These are phyloP conservation scores for Latheticus oryzae DNA, from an alignment of 2,888 invertebrate species.

Conservation along the genomic window DNA sequence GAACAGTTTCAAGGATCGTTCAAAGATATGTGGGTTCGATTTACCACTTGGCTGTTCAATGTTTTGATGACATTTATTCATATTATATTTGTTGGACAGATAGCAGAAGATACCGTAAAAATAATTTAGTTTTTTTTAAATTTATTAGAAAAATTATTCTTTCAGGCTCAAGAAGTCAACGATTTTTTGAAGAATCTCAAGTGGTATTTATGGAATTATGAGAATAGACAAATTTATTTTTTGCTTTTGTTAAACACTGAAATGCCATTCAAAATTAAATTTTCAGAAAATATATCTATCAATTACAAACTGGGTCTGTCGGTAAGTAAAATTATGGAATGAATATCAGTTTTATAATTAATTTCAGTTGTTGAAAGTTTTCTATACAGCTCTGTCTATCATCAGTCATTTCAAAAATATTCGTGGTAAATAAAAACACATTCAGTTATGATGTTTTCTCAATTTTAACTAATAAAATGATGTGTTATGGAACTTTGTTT, in stretches of 20 bases:
- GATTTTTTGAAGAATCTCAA: not conserved
- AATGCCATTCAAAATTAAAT: not conserved
- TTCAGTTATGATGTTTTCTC: too few species aligned
- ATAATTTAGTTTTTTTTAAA: too few species aligned
- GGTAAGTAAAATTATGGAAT: too few species aligned
- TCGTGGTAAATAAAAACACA: too few species aligned
- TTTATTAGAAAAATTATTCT: not conserved
- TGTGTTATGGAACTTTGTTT: too few species aligned
- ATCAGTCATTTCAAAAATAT: too few species aligned
- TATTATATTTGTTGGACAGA: not conserved
- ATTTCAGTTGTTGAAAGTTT: too few species aligned
- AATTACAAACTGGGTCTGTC: not conserved
- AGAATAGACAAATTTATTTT: not conserved
- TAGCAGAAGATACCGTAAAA: not conserved
- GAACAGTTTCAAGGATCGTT: conserved; percentile 3
- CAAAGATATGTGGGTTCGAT: not conserved
- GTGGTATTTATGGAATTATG: not conserved
- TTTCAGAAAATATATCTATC: not conserved
- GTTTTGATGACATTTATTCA: not conserved
- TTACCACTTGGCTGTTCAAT: not conserved
- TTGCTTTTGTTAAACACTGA: not conserved
- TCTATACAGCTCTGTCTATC: too few species aligned
- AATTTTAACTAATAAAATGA: too few species aligned
- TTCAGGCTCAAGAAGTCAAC: not conserved
- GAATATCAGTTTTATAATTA: too few species aligned